Base-by-base conservation (phyloP, 2,888 invertebrate species). In the Cephus pygmeus region DNA sequence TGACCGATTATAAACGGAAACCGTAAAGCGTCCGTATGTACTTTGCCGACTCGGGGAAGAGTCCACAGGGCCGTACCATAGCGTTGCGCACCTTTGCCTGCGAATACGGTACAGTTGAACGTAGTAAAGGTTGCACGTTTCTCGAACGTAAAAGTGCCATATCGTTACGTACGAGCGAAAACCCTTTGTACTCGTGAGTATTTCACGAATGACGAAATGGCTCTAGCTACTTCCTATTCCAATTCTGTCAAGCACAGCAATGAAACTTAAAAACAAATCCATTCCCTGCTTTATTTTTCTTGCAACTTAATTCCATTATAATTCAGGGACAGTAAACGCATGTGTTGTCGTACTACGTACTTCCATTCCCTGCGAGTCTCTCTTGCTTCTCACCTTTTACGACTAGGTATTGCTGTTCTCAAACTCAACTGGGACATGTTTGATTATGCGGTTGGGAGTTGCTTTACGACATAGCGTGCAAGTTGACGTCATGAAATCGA, bases 1-100 rank as follows among this genome's bases (percentile, higher is more conserved):
- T 33, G 71, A 23, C 33, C 71, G 71, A 71, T 71, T 33, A 31
- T 71, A 71, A 71, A 69, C 69, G 69, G n/a, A 40, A 69, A 71
- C 71, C 33, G 31, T 71, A 71, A 71, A 71, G 71, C 71, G 33
- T 33, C 31, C 71, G 71, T 31, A 15, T 31, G 33, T 71, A 71
- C 31, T 34, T 33, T 34, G 71, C 23, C 12, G 15, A 71, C 71
- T 34, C 71, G 23, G 23, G 12, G 2, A 71, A 31, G 34, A 71
- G 12, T 33, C 71, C 1, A 2, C 56, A 56, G 56, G 56, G 56
- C 56, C 23, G 23, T 9, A 23, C 9, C 23, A 23, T 23, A 23
- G 23, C 56, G 2, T 56, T 15, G 23, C 6, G 56, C 56, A 56
- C 23, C 23, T 56, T 56, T 9, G 23, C 56, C 56, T 56, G 23